Percentiles rank a stretch among this genome's conserved stretches.
Evolutionary conservation across 2,888 invertebrate genomes (phyloP).

Genomic region (Autographa pulchrina): DNA sequence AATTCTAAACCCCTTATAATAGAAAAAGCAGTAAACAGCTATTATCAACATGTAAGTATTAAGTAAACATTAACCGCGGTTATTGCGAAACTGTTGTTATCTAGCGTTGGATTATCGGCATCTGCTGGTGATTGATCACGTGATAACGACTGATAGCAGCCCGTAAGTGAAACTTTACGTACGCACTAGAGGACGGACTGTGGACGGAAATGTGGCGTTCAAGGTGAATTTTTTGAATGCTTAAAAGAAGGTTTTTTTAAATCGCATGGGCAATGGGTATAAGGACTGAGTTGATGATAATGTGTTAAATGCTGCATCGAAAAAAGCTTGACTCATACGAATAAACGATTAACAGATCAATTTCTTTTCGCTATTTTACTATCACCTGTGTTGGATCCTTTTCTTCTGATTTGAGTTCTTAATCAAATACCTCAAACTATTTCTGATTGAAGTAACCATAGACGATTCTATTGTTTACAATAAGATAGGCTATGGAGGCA

Average conservation of each 20-base stretch:
- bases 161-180: conserved; percentile 40
- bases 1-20: conserved; percentile 1
- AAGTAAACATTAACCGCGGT: conserved; percentile 48
- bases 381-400: too few species aligned
- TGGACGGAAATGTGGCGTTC: not conserved
- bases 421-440: not conserved
- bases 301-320: not conserved
- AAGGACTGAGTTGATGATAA: not conserved
- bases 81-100: conserved; percentile 65
- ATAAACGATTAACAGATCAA: too few species aligned
- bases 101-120: conserved; percentile 67
- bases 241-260: not conserved
- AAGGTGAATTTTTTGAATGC: not conserved
- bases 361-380: too few species aligned
- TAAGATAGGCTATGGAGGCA: not conserved
- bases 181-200: not conserved
- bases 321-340: too few species aligned
- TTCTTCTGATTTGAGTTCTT: too few species aligned
- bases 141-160: conserved; percentile 63
- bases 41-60: conserved; percentile 40
- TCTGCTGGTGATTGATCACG: conserved; percentile 74
- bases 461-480: conserved; percentile 6
- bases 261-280: not conserved
- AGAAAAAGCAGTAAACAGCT: conserved; percentile 29
- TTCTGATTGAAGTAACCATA: not conserved